Evolutionary conservation across 2,113 vertebrate species (phyloP).

Genomic region (Vulpes vulpes): DNA sequence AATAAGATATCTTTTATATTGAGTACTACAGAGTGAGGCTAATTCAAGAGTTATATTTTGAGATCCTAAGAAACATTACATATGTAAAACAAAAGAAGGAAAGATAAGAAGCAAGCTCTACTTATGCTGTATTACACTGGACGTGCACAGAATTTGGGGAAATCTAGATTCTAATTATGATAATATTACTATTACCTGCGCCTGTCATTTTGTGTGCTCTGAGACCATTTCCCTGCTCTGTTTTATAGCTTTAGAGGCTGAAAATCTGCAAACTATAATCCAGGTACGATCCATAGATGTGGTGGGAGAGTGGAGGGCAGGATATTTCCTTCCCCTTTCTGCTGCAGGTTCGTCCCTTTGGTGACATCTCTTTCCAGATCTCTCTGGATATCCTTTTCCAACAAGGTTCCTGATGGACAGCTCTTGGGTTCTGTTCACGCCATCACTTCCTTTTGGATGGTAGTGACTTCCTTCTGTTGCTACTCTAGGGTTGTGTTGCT

Average conservation of each 20-base stretch:
- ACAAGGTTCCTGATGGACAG: not conserved
- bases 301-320: not conserved
- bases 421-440: not conserved
- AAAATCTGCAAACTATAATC: not conserved
- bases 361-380: not conserved
- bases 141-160: not conserved
- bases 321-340: not conserved
- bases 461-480: not conserved
- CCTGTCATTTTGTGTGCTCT: not conserved
- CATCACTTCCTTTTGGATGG: not conserved
- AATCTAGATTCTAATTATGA: not conserved
- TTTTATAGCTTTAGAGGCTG: not conserved
- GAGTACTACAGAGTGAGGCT: not conserved
- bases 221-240: not conserved
- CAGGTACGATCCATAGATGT: not conserved
- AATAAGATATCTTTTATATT: not conserved
- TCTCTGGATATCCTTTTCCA: not conserved
- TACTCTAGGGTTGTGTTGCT: not conserved
- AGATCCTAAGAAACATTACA: not conserved
- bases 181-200: not conserved
- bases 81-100: not conserved
- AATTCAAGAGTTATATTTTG: conserved; percentile 32
- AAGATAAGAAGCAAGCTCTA: not conserved
- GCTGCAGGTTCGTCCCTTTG: not conserved
- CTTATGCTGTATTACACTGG: not conserved